Evolutionary conservation across 2,797 vertebrate species (phyloP), one percentile per base, ranked within the genome.

Genomic region (Alouatta caraya): DNA sequence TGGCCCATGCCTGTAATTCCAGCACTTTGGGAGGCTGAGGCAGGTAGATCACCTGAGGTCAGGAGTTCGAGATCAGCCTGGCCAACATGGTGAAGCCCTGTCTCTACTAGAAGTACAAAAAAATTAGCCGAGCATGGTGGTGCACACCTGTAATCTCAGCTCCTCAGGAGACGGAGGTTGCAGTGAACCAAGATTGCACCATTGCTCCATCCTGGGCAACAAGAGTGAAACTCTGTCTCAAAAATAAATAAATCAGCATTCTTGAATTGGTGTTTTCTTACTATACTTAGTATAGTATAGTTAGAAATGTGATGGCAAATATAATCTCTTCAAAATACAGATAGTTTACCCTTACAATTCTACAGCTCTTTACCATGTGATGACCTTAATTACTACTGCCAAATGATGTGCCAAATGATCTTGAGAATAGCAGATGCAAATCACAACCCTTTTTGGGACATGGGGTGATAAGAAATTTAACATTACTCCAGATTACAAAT

Each of bases 291-390:
- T 26, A 44, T 26, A 44, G 8, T 81, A 12, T 8, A 90, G 28
- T 59, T 90, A 90, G 88, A 89, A 94, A 79, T 86, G 67, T 72
- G 61, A n/a, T 67, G 61, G 37, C 37, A 96, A 46, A 44, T 95
- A 19, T 81, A 37, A 78, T 81, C 5, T 22, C 33, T 15, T 64
- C 21, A 59, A 21, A 76, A 78, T 37, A 80, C 39, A 39, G 89
- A 72, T 72, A 14, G 8, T 87, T 92, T 94, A 30, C 42, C n/a
- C 26, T 17, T 64, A 4, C 73, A 87, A 78, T 11, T 67, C 19
- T 50, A 28, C 8, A 48, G 3, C 14, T 67, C n/a, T 83, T 96
- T 90, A 72, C 21, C 81, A 3, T 64, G n/a, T 79, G 33, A 67
- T 86, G 8, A 59, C 84, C 30, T 93, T 94, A 73, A 50, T 88